phyloP scores from a whole-genome alignment of 2,888 invertebrate genomes.

The Drosophila anceps region DNA sequence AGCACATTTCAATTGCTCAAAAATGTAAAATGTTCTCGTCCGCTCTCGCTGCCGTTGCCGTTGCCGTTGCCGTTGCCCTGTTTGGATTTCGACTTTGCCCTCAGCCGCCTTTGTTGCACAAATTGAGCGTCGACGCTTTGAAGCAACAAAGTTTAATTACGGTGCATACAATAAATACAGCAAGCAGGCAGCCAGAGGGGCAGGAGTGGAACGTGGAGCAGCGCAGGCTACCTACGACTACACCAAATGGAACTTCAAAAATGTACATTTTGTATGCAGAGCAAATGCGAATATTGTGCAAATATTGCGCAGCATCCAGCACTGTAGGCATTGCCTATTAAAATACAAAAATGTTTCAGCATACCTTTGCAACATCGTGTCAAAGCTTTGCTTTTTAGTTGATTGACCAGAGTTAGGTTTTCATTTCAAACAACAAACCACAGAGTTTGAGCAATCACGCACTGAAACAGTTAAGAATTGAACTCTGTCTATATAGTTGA shows the following conservation, averaged over 20 bases:
- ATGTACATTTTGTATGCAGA: slow-evolving; percentile 60
- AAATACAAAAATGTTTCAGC: slow-evolving; percentile 27
- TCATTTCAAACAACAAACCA: slow-evolving; percentile 3
- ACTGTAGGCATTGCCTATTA: slow-evolving; percentile 23
- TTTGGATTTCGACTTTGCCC: slow-evolving; percentile 50
- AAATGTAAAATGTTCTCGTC: slow-evolving; percentile 63
- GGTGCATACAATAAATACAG: slow-evolving; percentile 57
- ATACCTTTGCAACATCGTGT: neutral
- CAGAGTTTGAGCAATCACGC: neutral
- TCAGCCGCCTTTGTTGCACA: slow-evolving; percentile 72
- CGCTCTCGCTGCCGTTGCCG: slow-evolving; percentile 15
- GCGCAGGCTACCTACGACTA: neutral
- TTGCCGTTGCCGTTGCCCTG: slow-evolving; percentile 15
- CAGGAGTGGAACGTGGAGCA: too few species aligned
- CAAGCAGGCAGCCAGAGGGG: slow-evolving; percentile 4
- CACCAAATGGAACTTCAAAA: slow-evolving; percentile 53
- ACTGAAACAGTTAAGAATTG: neutral
- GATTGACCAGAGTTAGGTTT: slow-evolving; percentile 8
- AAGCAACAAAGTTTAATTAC: slow-evolving; percentile 78
- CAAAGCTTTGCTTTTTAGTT: slow-evolving; percentile 4
- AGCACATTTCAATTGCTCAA: slow-evolving; percentile 75
- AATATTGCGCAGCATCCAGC: slow-evolving; percentile 52
- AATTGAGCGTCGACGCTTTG: slow-evolving; percentile 77
- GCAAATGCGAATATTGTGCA: slow-evolving; percentile 65
- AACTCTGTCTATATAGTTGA: neutral